A percentile compares a stretch with the other conserved stretches of the same genome.
These are phyloP conservation scores for Oligia latruncula DNA, from an alignment of 2,888 invertebrate genomes.

Conservation along the genomic window DNA sequence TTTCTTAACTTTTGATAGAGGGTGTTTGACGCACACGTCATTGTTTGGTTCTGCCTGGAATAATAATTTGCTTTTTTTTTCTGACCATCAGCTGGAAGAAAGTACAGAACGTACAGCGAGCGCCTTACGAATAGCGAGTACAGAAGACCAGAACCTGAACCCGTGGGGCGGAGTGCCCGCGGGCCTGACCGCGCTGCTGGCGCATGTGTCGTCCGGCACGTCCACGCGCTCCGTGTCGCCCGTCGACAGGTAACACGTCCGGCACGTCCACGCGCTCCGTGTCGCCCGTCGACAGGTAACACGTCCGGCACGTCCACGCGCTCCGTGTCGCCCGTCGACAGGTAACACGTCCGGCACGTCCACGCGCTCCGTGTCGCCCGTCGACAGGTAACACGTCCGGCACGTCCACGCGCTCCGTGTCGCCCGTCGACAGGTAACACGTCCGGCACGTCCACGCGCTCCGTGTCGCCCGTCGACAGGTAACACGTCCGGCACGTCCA, in stretches of 20 bases:
- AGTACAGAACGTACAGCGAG: slow-evolving; percentile 79
- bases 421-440: too few relatives aligned
- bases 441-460: too few relatives aligned
- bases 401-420: too few relatives aligned
- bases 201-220: slow-evolving; percentile 89
- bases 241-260: slow-evolving; percentile 83
- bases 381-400: too few relatives aligned
- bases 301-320: too few relatives aligned
- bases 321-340: too few relatives aligned
- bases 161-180: slow-evolving; percentile 79
- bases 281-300: too few relatives aligned
- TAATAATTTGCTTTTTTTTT: background rate
- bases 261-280: too few relatives aligned
- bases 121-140: slow-evolving; percentile 77
- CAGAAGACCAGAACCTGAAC: slow-evolving; percentile 80
- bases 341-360: too few relatives aligned
- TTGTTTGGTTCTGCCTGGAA: background rate
- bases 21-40: background rate
- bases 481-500: too few relatives aligned
- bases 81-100: slow-evolving; percentile 79
- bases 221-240: slow-evolving; percentile 92
- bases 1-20: background rate
- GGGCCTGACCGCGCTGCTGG: slow-evolving; percentile 81
- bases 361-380: too few relatives aligned
- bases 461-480: too few relatives aligned